A percentile compares a stretch with the other conserved stretches of the same genome.
Conservation (phyloP, 2,888 invertebrate genomes). For the Catocala nupta region DNA sequence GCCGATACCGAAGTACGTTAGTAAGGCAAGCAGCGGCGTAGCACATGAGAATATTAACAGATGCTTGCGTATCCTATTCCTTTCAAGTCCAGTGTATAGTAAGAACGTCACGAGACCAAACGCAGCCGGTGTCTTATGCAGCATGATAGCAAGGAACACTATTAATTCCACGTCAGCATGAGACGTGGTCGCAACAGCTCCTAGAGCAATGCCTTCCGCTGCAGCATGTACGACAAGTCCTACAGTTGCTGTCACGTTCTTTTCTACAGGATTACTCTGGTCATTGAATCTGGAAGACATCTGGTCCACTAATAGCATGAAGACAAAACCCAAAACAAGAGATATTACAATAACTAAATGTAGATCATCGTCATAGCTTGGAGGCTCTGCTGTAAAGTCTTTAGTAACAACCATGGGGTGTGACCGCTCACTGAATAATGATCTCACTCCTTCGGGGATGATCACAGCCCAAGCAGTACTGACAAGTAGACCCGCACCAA, state of each 20-base stretch:
- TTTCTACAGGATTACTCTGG: constrained; percentile 88
- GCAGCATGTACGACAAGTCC: constrained; percentile 99
- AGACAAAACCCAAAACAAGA: constrained; percentile 97
- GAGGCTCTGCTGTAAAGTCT: constrained; percentile 74
- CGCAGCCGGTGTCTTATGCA: constrained; percentile 99
- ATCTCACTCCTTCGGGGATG: constrained; percentile 99
- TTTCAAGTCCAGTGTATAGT: no score
- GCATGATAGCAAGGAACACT: constrained; percentile 99
- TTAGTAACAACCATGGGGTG: constrained; percentile 67
- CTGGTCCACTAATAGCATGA: constrained; percentile 99
- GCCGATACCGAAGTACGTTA: constrained; percentile 97
- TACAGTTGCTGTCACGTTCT: constrained; percentile 97
- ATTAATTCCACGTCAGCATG: constrained; percentile 99
- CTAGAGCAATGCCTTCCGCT: constrained; percentile 98
- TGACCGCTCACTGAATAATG: constrained; percentile 87
- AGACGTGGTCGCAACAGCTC: constrained; percentile 98
- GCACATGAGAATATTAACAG: constrained; percentile 96
- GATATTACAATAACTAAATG: constrained; percentile 96
- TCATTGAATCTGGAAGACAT: constrained; percentile 87
- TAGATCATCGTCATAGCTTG: constrained; percentile 85
- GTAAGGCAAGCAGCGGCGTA: constrained; percentile 95
- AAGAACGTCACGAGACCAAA: constrained; percentile 99
- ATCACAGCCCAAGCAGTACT: constrained; percentile 99
- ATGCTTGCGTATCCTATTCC: constrained; percentile 94
- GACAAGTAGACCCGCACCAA: constrained; percentile 98